A percentile compares a stretch with the other conserved stretches of the same genome.
Conservation (phyloP, 2,113 vertebrate genomes). For the Hemicordylus capensis region DNA sequence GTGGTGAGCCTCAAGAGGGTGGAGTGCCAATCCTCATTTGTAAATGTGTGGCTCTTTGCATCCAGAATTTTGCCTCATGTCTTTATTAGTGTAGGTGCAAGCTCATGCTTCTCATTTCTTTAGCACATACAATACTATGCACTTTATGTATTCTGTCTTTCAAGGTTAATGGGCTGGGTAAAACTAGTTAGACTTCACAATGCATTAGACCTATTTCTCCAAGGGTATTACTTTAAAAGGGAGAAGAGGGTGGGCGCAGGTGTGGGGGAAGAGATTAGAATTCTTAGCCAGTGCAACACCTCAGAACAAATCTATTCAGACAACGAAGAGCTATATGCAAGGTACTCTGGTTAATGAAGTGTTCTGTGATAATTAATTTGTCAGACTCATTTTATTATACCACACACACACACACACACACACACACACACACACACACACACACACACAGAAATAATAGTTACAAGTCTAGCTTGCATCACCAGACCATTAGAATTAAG, state of each 20-base stretch:
- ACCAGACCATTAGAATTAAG: not conserved
- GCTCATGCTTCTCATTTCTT: fast-evolving
- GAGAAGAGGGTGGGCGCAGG: not conserved
- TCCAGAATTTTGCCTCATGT: too few relatives aligned
- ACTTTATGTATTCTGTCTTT: fast-evolving
- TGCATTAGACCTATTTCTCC: not conserved
- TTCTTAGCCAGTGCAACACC: not conserved
- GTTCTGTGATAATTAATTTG: conserved; percentile 39
- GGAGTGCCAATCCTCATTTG: too few relatives aligned
- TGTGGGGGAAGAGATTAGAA: too few relatives aligned
- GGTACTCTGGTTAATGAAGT: conserved; percentile 38
- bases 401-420: not conserved
- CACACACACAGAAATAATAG: not conserved
- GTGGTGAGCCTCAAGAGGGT: too few relatives aligned
- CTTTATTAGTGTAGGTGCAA: too few relatives aligned
- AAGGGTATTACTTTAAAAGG: conserved; percentile 15
- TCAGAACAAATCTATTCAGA: conserved; percentile 12
- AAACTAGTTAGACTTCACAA: not conserved
- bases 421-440: not conserved
- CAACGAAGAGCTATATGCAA: conserved; percentile 29
- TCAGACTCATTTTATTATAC: conserved; percentile 15
- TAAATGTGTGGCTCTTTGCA: too few relatives aligned
- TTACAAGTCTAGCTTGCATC: not conserved
- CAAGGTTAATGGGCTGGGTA: fast-evolving
- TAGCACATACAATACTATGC: not conserved